A percentile compares a stretch with the other conserved stretches of the same genome.
Conservation (phyloP, 2,113 vertebrate species). For the Platysteira castanea region DNA sequence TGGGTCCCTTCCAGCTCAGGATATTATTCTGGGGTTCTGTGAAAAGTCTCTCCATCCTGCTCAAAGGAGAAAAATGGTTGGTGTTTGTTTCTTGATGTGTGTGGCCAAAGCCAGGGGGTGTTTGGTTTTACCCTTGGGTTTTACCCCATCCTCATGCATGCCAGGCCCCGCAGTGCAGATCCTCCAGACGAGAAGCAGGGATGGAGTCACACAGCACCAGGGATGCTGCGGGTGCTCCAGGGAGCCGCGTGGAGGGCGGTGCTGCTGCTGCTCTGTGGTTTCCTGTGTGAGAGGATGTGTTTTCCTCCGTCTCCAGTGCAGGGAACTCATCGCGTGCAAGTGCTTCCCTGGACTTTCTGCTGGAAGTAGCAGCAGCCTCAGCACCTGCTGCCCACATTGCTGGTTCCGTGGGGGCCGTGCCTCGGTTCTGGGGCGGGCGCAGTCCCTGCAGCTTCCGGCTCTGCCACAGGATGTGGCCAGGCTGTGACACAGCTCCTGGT, state of each 20-base stretch:
- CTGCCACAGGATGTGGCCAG: conserved; percentile 49
- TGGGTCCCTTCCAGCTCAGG: rapidly evolving
- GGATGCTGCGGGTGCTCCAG: background rate
- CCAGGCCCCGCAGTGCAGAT: background rate
- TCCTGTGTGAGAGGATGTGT: background rate
- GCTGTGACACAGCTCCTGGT: conserved; percentile 1
- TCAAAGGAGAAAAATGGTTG: background rate
- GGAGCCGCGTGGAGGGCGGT: rapidly evolving
- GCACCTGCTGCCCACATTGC: background rate
- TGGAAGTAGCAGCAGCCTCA: background rate
- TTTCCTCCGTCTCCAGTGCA: background rate
- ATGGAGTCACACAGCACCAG: background rate
- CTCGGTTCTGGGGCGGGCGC: rapidly evolving
- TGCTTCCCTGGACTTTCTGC: background rate
- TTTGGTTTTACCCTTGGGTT: background rate
- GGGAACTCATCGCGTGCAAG: background rate
- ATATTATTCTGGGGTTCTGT: background rate
- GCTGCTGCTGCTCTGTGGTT: background rate
- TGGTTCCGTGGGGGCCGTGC: rapidly evolving
- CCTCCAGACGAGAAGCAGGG: background rate
- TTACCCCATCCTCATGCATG: background rate
- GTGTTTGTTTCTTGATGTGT: background rate
- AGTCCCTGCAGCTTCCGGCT: background rate
- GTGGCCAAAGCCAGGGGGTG: background rate
- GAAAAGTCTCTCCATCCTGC: background rate